Conservation (phyloP, 2,113 vertebrate genomes). For the Hucho hucho region DNA sequence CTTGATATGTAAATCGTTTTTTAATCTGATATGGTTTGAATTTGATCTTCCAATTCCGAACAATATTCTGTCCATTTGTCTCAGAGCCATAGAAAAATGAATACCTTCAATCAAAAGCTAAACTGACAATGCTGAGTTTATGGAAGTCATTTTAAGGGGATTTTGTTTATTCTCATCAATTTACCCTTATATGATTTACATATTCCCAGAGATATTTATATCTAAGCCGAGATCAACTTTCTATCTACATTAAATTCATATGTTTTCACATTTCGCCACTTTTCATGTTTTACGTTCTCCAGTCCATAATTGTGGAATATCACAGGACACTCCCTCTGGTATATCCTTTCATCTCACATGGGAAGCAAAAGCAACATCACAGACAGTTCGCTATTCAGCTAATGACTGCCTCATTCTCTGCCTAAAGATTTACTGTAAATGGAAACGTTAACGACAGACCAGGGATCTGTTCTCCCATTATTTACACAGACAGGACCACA, state of each 20-base stretch:
- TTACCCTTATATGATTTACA: constrained; percentile 1
- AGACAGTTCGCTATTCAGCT: constrained; percentile 24
- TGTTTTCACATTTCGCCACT: constrained; percentile 15
- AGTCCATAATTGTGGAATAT: constrained; percentile 22
- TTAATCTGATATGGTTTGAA: constrained; percentile 4
- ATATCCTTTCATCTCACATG: constrained; percentile 39
- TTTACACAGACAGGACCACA: background rate
- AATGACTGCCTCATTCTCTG: constrained; percentile 29
- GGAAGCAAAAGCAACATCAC: constrained; percentile 29
- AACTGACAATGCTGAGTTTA: background rate
- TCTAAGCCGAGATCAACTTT: constrained; percentile 3
- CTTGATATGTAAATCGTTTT: constrained; percentile 10
- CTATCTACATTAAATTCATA: constrained; percentile 15
- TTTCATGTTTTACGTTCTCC: constrained; percentile 16
- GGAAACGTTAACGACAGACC: constrained; percentile 48
- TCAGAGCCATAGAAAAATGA: constrained; percentile 7
- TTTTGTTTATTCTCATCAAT: background rate
- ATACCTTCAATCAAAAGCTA: constrained; percentile 7
- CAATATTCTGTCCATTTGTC: constrained; percentile 7
- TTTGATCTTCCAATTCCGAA: constrained; percentile 5
- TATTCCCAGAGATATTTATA: constrained; percentile 20
- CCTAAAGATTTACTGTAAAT: constrained; percentile 25
- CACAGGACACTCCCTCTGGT: constrained; percentile 13
- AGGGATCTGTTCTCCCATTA: constrained; percentile 11
- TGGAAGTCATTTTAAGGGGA: background rate